Conservation (phyloP, 1,140 invertebrate genomes). For the Sycophaga agraensis region DNA sequence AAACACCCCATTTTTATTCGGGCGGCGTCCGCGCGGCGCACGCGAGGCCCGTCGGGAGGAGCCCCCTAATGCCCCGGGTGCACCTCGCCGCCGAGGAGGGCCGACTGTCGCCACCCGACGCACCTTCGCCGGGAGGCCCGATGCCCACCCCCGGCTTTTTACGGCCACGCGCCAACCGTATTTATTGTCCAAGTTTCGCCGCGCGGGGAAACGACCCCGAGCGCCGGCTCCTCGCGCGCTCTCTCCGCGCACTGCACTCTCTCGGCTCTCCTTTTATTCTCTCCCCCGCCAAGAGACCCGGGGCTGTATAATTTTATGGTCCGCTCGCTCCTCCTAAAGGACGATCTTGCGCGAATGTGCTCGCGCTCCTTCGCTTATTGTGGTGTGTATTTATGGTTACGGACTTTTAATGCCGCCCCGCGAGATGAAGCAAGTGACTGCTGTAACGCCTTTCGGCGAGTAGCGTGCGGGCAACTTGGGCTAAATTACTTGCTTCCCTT, state of each 20-base stretch:
- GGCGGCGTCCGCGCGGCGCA: conserved; percentile 41
- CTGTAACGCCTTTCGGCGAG: too few species aligned
- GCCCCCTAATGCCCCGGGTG: too few species aligned
- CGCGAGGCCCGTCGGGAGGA: neutral
- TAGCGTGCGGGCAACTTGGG: too few species aligned
- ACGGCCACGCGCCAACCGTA: conserved; percentile 4
- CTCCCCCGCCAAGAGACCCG: neutral
- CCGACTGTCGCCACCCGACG: too few species aligned
- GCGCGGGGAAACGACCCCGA: neutral
- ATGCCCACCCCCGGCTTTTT: conserved; percentile 1
- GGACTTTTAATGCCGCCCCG: neutral
- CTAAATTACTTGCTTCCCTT: too few species aligned
- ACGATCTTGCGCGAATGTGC: neutral
- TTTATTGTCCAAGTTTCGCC: conserved; percentile 25
- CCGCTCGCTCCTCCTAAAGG: neutral
- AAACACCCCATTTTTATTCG: conserved; percentile 61
- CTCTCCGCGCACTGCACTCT: too few species aligned
- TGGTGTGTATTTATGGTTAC: neutral
- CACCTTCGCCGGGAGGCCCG: too few species aligned
- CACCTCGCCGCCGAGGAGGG: too few species aligned
- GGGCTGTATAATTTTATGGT: conserved; percentile 20
- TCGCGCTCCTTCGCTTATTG: neutral
- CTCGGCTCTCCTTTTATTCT: neutral
- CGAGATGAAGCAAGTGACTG: too few species aligned
- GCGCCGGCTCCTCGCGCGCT: too few species aligned